A percentile compares a stretch with the other conserved stretches of the same genome.
Evolutionary conservation across 2,113 vertebrate species (phyloP).

Genomic region (Oenanthe oenanthe): DNA sequence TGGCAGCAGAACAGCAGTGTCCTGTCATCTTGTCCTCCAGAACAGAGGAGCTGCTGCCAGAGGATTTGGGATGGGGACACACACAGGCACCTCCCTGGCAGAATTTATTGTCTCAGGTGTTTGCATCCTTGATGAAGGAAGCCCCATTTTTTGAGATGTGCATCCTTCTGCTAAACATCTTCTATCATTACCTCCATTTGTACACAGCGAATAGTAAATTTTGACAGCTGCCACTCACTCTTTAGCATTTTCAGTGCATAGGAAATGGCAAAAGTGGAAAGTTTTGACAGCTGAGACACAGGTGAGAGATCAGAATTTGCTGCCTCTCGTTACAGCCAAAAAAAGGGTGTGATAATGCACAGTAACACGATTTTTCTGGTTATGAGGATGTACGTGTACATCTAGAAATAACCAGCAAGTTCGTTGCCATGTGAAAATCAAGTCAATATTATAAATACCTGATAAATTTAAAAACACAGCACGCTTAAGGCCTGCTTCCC

Average conservation of each 20-base stretch:
- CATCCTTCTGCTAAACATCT: background rate
- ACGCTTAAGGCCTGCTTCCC: background rate
- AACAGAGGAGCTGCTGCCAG: background rate
- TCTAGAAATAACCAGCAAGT: background rate
- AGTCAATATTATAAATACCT: background rate
- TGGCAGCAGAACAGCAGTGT: background rate
- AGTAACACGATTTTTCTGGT: background rate
- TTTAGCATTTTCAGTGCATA: background rate
- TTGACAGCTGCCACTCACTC: slow-evolving; percentile 52
- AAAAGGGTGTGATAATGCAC: background rate
- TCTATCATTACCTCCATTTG: background rate
- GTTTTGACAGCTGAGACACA: slow-evolving; percentile 26
- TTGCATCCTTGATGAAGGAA: background rate
- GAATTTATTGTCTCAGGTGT: background rate
- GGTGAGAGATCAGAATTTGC: slow-evolving; percentile 8
- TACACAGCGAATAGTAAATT: background rate
- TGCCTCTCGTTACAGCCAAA: background rate
- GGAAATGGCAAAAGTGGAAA: background rate
- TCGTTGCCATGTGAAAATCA: background rate
- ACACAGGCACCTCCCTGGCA: background rate
- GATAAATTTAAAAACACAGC: background rate
- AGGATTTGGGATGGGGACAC: background rate
- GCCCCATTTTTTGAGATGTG: background rate
- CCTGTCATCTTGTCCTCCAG: background rate
- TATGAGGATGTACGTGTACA: fast-evolving